Conservation (phyloP, 1,140 invertebrate species). For the Sminthurides bifidus region DNA sequence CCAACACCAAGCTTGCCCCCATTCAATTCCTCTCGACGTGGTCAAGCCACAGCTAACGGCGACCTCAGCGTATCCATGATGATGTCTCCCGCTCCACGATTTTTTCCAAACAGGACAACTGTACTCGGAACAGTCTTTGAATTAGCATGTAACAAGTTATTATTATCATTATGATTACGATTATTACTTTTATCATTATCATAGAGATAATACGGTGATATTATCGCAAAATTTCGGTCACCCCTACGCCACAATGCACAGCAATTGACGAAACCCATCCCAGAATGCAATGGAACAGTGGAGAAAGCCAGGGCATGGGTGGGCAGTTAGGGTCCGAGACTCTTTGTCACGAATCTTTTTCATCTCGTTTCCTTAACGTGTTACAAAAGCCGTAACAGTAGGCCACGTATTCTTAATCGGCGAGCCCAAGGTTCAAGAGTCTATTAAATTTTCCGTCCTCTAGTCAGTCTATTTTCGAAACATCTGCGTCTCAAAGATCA, state of each 20-base stretch:
- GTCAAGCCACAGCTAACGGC: neutral
- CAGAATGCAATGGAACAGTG: too few species aligned
- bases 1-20: neutral
- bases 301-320: too few species aligned
- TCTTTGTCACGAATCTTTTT: neutral
- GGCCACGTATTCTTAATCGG: too few species aligned
- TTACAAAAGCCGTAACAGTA: too few species aligned
- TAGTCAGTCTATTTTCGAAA: too few species aligned
- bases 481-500: too few species aligned
- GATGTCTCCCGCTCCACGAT: neutral
- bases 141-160: too few species aligned
- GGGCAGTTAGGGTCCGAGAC: neutral
- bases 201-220: neutral
- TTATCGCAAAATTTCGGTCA: slow-evolving; percentile 7
- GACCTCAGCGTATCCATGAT: neutral
- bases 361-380: too few species aligned
- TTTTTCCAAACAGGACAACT: neutral
- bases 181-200: neutral
- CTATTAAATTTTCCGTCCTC: too few species aligned
- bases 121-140: too few species aligned
- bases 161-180: slow-evolving; percentile 3
- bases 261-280: too few species aligned
- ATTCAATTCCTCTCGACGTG: neutral
- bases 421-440: too few species aligned
- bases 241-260: neutral